Percentiles rank a stretch among this genome's conserved stretches.
These are phyloP conservation scores for Cantharis nigra DNA, from an alignment of 2,888 invertebrate species.

Conservation along the genomic window DNA sequence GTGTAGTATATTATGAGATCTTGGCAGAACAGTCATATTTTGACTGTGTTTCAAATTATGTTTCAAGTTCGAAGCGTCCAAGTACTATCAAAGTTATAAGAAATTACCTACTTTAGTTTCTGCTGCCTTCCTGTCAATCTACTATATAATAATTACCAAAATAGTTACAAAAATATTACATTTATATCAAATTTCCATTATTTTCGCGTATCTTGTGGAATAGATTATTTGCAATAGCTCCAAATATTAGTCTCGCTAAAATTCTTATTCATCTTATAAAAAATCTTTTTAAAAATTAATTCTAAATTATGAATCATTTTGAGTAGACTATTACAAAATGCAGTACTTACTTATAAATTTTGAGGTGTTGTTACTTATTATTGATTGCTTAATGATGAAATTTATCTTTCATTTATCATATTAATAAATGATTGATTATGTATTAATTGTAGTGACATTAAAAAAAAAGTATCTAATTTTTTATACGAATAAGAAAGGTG, in stretches of 20 bases:
- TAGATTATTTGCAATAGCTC: not conserved
- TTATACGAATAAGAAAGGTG: not conserved
- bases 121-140: no score
- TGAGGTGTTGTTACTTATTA: not conserved
- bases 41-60: no score
- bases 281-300: no score
- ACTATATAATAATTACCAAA: no score
- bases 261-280: not conserved
- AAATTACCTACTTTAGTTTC: no score
- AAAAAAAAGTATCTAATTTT: not conserved
- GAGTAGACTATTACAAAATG: not conserved
- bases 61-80: no score
- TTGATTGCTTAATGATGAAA: not conserved
- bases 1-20: no score
- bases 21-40: no score
- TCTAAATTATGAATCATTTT: not conserved
- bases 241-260: not conserved
- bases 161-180: no score
- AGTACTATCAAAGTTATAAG: no score
- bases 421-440: not conserved
- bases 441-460: not conserved
- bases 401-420: not conserved
- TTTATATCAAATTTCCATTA: no score
- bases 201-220: not conserved
- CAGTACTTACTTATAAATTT: not conserved